Percentiles rank a stretch among this genome's conserved stretches.
These are phyloP conservation scores for Hippopotamyrus pictus DNA, from an alignment of 2,797 vertebrate species.

Conservation along the genomic window DNA sequence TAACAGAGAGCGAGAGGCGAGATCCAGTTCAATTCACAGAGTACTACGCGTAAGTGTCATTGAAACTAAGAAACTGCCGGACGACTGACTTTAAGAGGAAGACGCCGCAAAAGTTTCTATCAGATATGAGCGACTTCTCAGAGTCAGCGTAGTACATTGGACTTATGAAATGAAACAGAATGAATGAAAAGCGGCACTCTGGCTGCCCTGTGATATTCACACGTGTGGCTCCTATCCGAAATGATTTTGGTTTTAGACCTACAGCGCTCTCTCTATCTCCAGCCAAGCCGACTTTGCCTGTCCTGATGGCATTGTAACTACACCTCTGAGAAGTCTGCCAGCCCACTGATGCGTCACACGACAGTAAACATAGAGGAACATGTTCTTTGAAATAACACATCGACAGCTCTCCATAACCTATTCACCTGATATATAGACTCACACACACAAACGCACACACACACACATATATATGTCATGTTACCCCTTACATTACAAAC, in stretches of 20 bases:
- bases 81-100: slow-evolving; percentile 37
- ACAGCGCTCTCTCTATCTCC: slow-evolving; percentile 36
- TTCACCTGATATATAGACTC: slow-evolving; percentile 33
- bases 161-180: slow-evolving; percentile 9
- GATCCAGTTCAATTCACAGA: slow-evolving; percentile 31
- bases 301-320: slow-evolving; percentile 55
- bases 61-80: slow-evolving; percentile 30
- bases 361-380: slow-evolving; percentile 51
- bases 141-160: not conserved
- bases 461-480: no score
- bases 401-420: slow-evolving; percentile 55
- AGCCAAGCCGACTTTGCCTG: slow-evolving; percentile 49
- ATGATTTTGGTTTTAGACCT: not conserved
- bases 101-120: slow-evolving; percentile 40
- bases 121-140: not conserved
- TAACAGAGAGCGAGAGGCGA: not conserved
- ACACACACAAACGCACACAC: not conserved
- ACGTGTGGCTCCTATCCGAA: not conserved
- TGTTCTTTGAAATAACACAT: slow-evolving; percentile 51
- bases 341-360: slow-evolving; percentile 69
- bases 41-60: slow-evolving; percentile 44
- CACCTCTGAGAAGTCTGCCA: slow-evolving; percentile 59
- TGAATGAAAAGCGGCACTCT: slow-evolving; percentile 33
- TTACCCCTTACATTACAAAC: no score
- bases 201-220: slow-evolving; percentile 1